Evolutionary conservation across 2,113 vertebrate species (phyloP).

Genomic region (Thamnaconus septentrionalis): DNA sequence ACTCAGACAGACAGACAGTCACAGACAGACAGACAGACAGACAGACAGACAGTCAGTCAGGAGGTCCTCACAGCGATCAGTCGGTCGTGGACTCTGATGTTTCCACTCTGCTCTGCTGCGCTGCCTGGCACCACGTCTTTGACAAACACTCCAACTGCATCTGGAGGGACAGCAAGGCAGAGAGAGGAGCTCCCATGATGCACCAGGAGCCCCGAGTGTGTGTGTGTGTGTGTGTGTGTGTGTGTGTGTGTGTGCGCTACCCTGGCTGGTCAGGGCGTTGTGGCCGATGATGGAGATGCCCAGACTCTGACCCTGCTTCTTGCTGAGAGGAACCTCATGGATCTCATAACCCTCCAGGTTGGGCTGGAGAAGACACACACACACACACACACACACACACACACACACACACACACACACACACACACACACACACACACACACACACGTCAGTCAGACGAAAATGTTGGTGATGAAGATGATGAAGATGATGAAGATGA

Average conservation of each 20-base stretch:
- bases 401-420: conserved; percentile 5
- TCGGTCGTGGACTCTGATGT: conserved; percentile 61
- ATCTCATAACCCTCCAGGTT: conserved; percentile 80
- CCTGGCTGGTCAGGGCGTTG: conserved; percentile 77
- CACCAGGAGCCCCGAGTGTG: too few species aligned
- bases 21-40: not conserved
- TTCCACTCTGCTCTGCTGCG: conserved; percentile 61
- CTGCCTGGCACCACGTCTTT: conserved; percentile 62
- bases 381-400: conserved; percentile 1
- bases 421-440: not conserved
- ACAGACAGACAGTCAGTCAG: not conserved
- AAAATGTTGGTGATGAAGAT: not conserved
- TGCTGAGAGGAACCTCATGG: conserved; percentile 85
- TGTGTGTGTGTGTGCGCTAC: conserved; percentile 55
- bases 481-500: not conserved
- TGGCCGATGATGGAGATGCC: conserved; percentile 94
- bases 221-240: too few species aligned
- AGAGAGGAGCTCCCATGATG: not conserved
- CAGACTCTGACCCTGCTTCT: conserved; percentile 91
- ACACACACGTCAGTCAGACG: not conserved
- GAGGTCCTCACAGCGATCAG: conserved; percentile 51
- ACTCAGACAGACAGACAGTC: not conserved
- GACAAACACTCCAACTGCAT: conserved; percentile 64
- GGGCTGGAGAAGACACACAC: conserved; percentile 65
- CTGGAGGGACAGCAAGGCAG: conserved; percentile 4